A percentile compares a stretch with the other conserved stretches of the same genome.
These are phyloP conservation scores for Chloroclysta siterata DNA, from an alignment of 2,888 invertebrate genomes.

Conservation along the genomic window DNA sequence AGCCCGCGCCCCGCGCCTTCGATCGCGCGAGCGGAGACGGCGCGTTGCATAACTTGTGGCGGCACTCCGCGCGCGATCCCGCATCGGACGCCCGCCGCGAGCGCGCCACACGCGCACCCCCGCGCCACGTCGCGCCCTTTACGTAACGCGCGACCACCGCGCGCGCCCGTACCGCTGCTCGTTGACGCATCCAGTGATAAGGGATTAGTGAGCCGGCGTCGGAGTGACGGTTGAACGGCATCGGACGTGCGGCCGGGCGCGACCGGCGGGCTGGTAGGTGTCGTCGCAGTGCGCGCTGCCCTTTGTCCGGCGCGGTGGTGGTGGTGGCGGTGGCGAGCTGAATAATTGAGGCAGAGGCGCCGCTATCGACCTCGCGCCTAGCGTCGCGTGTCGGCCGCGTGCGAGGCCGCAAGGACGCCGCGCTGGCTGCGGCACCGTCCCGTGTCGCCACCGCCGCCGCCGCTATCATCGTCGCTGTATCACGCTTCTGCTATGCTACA, in stretches of 20 bases:
- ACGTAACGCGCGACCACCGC: slow-evolving; percentile 80
- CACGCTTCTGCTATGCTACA: slow-evolving; percentile 38
- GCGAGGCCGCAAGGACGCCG: slow-evolving; percentile 79
- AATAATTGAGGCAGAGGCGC: slow-evolving; percentile 78
- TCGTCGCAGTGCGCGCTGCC: slow-evolving; percentile 67
- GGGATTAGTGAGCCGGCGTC: slow-evolving; percentile 64
- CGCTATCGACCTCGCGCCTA: slow-evolving; percentile 80
- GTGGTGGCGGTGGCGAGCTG: slow-evolving; percentile 70
- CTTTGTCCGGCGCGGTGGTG: slow-evolving; percentile 71
- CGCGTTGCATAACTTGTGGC: slow-evolving; percentile 82
- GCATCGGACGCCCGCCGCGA: slow-evolving; percentile 80
- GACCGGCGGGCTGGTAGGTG: slow-evolving; percentile 76
- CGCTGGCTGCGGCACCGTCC: slow-evolving; percentile 77
- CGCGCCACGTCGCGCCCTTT: slow-evolving; percentile 78
- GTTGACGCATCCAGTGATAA: slow-evolving; percentile 66
- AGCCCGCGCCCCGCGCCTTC: slow-evolving; percentile 69
- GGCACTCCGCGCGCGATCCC: slow-evolving; percentile 83
- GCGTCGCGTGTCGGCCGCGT: slow-evolving; percentile 79
- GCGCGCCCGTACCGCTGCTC: slow-evolving; percentile 54
- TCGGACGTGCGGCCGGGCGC: slow-evolving; percentile 56
- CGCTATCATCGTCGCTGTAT: slow-evolving; percentile 45
- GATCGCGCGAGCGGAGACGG: slow-evolving; percentile 74
- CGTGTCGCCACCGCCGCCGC: slow-evolving; percentile 56
- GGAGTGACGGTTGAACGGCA: slow-evolving; percentile 52
- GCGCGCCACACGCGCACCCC: slow-evolving; percentile 74